Conservation (phyloP, 2,888 invertebrate species). For the Actias luna region DNA sequence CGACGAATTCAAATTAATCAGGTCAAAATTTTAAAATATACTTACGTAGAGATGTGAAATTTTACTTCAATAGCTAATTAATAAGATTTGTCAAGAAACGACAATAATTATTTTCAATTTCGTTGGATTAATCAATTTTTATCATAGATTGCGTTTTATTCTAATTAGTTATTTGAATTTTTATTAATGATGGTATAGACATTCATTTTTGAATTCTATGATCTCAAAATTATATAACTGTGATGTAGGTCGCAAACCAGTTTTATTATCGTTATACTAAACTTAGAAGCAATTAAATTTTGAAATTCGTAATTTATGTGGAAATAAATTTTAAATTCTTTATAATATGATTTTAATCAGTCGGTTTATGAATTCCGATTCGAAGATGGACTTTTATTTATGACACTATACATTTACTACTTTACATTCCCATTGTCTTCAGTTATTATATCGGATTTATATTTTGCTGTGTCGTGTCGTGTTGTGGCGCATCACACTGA, state of each 20-base stretch:
- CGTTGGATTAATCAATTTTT: no score
- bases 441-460: no score
- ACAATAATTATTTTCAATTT: no score
- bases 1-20: background rate
- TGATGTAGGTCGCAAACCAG: background rate
- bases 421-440: slow-evolving; percentile 58
- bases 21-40: background rate
- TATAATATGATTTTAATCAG: no score
- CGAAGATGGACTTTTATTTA: background rate
- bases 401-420: slow-evolving; percentile 25
- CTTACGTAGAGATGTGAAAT: background rate
- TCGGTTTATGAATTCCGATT: background rate
- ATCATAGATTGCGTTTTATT: no score
- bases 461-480: no score
- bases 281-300: no score
- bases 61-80: background rate
- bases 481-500: no score
- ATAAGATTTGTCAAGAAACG: no score
- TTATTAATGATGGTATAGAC: background rate
- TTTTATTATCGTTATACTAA: background rate
- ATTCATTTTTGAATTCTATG: background rate
- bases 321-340: background rate
- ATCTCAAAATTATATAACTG: background rate
- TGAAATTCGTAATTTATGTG: no score
- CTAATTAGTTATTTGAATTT: background rate